These are phyloP conservation scores for Pungitius pungitius DNA, from an alignment of 2,113 vertebrate genomes.

Conservation along the genomic window DNA sequence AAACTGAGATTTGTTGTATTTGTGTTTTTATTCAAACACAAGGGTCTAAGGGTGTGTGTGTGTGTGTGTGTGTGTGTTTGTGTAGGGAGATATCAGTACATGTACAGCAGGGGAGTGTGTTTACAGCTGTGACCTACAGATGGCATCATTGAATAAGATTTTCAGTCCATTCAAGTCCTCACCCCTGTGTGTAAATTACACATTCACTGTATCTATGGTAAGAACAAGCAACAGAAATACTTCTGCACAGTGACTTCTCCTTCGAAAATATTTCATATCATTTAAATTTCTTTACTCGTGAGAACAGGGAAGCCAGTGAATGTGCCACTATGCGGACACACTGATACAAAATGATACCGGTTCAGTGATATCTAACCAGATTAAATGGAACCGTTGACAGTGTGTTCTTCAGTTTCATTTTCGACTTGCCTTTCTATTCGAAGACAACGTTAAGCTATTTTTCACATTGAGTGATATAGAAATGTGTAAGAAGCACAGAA, in stretches of 20 bases:
- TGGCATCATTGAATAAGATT: constrained; percentile 59
- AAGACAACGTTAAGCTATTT: not conserved
- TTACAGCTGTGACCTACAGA: constrained; percentile 61
- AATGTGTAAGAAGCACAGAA: not conserved
- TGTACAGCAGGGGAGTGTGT: constrained; percentile 1
- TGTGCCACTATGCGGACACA: not conserved
- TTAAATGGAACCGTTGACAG: not conserved
- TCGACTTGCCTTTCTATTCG: not conserved
- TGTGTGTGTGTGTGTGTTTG: too few relatives aligned
- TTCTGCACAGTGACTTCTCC: not conserved
- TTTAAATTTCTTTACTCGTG: not conserved
- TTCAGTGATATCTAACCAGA: not conserved
- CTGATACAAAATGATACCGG: not conserved
- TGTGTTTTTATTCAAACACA: constrained; percentile 9
- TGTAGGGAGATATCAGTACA: not conserved
- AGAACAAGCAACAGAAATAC: not conserved
- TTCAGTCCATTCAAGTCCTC: not conserved
- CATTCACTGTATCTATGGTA: not conserved
- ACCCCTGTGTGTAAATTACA: not conserved
- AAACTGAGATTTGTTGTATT: constrained; percentile 36
- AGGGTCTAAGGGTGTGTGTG: not conserved
- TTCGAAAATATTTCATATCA: not conserved
- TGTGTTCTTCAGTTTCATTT: not conserved
- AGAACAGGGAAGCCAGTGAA: not conserved
- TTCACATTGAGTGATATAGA: not conserved